These are phyloP conservation scores for fruit fly (Drosophila melanogaster) DNA, from an alignment of 1,140 invertebrate genomes.

Conservation along the genomic window DNA sequence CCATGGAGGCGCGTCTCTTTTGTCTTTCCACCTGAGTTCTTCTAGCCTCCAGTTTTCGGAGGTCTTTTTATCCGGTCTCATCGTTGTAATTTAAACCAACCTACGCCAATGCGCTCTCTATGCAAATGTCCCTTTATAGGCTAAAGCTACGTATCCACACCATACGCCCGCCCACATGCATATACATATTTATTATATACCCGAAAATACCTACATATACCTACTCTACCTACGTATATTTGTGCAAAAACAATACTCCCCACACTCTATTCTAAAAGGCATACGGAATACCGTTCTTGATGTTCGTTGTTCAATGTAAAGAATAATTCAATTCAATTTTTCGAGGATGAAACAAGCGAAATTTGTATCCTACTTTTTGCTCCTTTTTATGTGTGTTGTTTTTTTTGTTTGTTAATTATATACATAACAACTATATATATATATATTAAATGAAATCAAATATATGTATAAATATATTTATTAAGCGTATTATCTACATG, in stretches of 20 bases:
- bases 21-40: slow-evolving; percentile 15
- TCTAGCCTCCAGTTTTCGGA: slow-evolving; percentile 1
- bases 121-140: slow-evolving; percentile 17
- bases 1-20: slow-evolving; percentile 9
- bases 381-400: slow-evolving; percentile 83
- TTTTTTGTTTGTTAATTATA: slow-evolving; percentile 80
- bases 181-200: slow-evolving; percentile 58
- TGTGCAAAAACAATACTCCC: slow-evolving; percentile 80
- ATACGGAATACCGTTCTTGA: slow-evolving; percentile 52
- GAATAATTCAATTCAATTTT: slow-evolving; percentile 49
- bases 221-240: slow-evolving; percentile 59
- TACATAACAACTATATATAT: slow-evolving; percentile 73
- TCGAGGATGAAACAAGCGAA: slow-evolving; percentile 42
- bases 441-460: slow-evolving; percentile 57
- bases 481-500: slow-evolving; percentile 83
- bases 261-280: slow-evolving; percentile 55
- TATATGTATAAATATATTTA: slow-evolving; percentile 71
- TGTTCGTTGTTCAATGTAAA: slow-evolving; percentile 73
- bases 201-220: slow-evolving; percentile 49
- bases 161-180: no score
- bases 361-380: slow-evolving; percentile 73
- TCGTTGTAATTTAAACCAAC: slow-evolving; percentile 35
- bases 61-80: slow-evolving; percentile 38
- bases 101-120: slow-evolving; percentile 38
- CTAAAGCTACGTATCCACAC: slow-evolving; percentile 36